Evolutionary conservation across 1,140 invertebrate genomes (phyloP), one percentile per base, ranked within the genome.

Genomic region (Papilio aristodemus): DNA sequence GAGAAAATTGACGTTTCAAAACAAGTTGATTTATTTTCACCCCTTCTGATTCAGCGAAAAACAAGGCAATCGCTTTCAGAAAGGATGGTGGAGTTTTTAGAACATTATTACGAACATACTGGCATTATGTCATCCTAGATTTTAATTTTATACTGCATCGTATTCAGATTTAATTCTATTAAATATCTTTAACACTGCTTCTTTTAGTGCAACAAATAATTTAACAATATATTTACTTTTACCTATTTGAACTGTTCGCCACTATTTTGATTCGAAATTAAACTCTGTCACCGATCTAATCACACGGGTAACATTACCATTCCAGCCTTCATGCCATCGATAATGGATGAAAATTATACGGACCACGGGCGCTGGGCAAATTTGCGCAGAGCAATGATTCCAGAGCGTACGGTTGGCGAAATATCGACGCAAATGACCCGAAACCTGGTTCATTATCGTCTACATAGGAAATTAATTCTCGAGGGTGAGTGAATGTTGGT

Each of bases 381-480:
- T 81, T 80, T 78, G 77, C 75, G 74, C 71, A 72, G 54, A 38
- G 70, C 77, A 73, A 73, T 78, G 78, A 81, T 83, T 84, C 79
- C 69, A 54, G 58, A 71, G 72, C 76, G 75, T 67, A 75, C 69
- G 74, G 9, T 54, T 19, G 75, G 73, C 75, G 74, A 76, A 83
- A 86, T 79, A 83, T 84, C 77, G 79, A 79, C 73, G 75, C 76
- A 83, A 81, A 84, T 85, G 80, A 81, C 74, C 78, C 71, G 73
- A 68, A 77, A 80, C 72, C 46, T 54, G 69, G 74, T 80, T 86
- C 81, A 85, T 86, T 86, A 86, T 79, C 74, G 76, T 73, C 72
- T 69, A 73, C 72, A 80, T 82, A 73, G 76, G 79, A 85, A 81
- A 84, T 85, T 83, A 82, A 86, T 84, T 85, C 83, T 75, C 80